Evolutionary conservation across 2,113 vertebrate genomes (phyloP).

Genomic region (Syngnathus scovelli): DNA sequence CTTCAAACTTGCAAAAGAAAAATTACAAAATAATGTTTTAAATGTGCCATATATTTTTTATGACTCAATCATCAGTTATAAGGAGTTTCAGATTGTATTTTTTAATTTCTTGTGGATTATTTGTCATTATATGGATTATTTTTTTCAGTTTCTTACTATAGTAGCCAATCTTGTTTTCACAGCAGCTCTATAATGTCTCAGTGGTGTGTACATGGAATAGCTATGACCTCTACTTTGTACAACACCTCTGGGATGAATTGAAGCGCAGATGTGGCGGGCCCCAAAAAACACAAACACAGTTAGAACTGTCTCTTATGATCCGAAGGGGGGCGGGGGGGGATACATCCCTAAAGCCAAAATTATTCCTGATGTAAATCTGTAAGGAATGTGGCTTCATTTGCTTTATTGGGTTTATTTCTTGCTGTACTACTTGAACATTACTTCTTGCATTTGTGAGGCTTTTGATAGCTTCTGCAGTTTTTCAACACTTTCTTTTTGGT

Average conservation of each 20-base stretch:
- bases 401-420: conserved; percentile 21
- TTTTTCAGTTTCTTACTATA: no score
- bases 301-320: no score
- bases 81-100: background rate
- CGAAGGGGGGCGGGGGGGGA: conserved; percentile 3
- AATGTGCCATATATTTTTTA: background rate
- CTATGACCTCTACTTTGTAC: no score
- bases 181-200: no score
- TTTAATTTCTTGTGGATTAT: background rate
- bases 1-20: background rate
- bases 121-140: background rate
- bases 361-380: conserved; percentile 6
- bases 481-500: conserved; percentile 17
- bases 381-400: conserved; percentile 16
- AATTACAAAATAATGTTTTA: background rate
- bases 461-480: background rate
- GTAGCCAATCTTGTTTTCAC: no score
- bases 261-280: no score
- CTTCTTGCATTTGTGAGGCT: conserved; percentile 3
- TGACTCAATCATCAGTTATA: background rate
- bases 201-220: no score
- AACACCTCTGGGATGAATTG: no score
- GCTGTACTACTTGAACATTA: conserved; percentile 15
- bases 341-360: conserved; percentile 5
- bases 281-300: no score